A percentile compares a stretch with the other conserved stretches of the same genome.
phyloP scores from a whole-genome alignment of 2,888 invertebrate species.

The Xestia sexstrigata region DNA sequence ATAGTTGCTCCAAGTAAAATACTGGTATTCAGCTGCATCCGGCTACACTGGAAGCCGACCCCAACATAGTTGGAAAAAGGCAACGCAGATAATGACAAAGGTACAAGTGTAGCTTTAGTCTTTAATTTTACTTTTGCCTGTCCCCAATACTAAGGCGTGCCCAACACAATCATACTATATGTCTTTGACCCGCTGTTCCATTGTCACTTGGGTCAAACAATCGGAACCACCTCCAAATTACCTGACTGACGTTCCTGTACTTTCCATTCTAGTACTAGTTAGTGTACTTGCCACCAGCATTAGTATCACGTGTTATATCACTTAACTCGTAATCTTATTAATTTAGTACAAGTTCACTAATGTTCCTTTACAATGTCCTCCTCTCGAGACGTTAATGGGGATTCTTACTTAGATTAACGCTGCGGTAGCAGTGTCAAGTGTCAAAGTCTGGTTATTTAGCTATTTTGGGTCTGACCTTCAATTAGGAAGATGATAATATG shows the following conservation, averaged over 20 bases:
- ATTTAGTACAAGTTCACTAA: constrained; percentile 50
- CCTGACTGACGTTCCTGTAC: constrained; percentile 81
- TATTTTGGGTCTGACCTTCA: constrained; percentile 25
- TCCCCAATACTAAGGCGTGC: too few relatives aligned
- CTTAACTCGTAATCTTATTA: constrained; percentile 65
- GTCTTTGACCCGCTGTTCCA: constrained; percentile 32
- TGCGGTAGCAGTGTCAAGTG: constrained; percentile 20
- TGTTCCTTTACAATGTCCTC: constrained; percentile 12
- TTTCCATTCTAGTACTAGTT: constrained; percentile 80
- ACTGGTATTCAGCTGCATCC: too few relatives aligned
- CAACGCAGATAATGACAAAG: too few relatives aligned
- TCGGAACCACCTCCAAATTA: constrained; percentile 80
- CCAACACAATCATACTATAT: not conserved
- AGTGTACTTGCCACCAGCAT: constrained; percentile 75
- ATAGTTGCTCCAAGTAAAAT: too few relatives aligned
- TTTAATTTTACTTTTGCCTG: too few relatives aligned
- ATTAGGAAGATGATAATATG: constrained; percentile 18
- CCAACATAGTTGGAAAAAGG: too few relatives aligned
- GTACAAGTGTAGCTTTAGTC: too few relatives aligned
- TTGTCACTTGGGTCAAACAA: constrained; percentile 60
- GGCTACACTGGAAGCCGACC: too few relatives aligned
- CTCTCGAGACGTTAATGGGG: constrained; percentile 10
- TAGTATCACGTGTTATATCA: constrained; percentile 74
- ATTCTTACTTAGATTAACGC: constrained; percentile 22
- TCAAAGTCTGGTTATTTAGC: constrained; percentile 18